These are phyloP conservation scores for Apis laboriosa DNA, from an alignment of 1,140 invertebrate species.

Conservation along the genomic window DNA sequence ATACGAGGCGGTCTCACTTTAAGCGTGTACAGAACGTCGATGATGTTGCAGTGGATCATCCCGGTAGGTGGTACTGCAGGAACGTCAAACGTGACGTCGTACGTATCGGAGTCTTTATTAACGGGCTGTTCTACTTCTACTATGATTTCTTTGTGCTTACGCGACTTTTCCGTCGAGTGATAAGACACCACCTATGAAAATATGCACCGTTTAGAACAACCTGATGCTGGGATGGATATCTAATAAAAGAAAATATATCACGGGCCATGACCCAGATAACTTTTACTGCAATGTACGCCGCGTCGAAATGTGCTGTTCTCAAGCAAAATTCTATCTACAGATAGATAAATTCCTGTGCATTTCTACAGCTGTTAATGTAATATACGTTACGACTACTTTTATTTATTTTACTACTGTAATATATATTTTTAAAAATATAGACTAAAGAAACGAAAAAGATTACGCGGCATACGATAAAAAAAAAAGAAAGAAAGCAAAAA, in stretches of 20 bases:
- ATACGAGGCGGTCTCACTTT: constrained; percentile 33
- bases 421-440: not conserved
- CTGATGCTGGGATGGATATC: not conserved
- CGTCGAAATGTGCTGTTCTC: not conserved
- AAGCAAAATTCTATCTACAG: not conserved
- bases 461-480: not conserved
- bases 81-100: constrained; percentile 64
- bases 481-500: not conserved
- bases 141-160: constrained; percentile 73
- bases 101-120: constrained; percentile 46
- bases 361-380: not conserved
- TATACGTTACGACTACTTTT: not conserved
- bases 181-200: constrained; percentile 68
- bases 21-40: constrained; percentile 44
- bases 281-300: not conserved
- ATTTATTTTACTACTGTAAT: not conserved
- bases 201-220: constrained; percentile 5
- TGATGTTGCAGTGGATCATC: constrained; percentile 62
- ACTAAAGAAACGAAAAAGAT: not conserved
- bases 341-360: not conserved
- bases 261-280: constrained; percentile 12
- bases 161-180: constrained; percentile 65
- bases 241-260: not conserved
- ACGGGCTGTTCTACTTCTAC: constrained; percentile 70
- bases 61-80: constrained; percentile 71